phyloP scores from a whole-genome alignment of 2,113 vertebrate species.

The Anarrhichthys ocellatus region DNA sequence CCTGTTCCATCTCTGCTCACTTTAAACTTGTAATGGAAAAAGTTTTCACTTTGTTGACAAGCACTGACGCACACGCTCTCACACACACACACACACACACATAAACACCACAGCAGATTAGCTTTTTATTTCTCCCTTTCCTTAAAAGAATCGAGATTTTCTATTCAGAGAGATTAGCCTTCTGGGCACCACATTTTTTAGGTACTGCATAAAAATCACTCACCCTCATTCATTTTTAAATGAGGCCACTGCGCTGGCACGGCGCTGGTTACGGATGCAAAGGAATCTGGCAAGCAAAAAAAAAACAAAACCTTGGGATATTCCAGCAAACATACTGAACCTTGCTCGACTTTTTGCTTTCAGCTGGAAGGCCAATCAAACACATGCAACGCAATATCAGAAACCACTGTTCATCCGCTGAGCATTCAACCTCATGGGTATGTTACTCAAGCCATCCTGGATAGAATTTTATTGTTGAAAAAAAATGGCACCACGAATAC shows the following conservation, averaged over 20 bases:
- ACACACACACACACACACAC: background rate
- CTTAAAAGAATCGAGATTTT: background rate
- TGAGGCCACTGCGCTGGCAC: background rate
- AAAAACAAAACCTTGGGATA: background rate
- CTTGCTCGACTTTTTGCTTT: background rate
- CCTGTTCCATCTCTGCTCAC: slow-evolving; percentile 33
- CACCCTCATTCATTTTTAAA: background rate
- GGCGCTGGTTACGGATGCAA: background rate
- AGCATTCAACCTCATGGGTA: background rate
- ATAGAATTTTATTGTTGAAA: background rate
- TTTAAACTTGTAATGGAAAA: slow-evolving; percentile 65
- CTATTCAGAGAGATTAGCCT: background rate
- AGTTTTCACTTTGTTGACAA: slow-evolving; percentile 46
- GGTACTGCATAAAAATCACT: slow-evolving; percentile 5
- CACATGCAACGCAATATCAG: background rate
- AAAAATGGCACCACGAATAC: background rate
- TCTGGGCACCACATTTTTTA: background rate
- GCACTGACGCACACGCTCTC: background rate
- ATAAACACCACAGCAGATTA: background rate
- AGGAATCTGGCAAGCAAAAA: background rate
- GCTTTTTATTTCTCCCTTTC: background rate
- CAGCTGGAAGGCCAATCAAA: background rate
- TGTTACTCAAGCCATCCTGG: background rate
- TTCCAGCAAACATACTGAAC: background rate
- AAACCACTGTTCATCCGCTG: slow-evolving; percentile 1